Evolutionary conservation across 2,797 vertebrate species (phyloP), one percentile per base, ranked within the genome.

Genomic region (Arremon brunneinucha): DNA sequence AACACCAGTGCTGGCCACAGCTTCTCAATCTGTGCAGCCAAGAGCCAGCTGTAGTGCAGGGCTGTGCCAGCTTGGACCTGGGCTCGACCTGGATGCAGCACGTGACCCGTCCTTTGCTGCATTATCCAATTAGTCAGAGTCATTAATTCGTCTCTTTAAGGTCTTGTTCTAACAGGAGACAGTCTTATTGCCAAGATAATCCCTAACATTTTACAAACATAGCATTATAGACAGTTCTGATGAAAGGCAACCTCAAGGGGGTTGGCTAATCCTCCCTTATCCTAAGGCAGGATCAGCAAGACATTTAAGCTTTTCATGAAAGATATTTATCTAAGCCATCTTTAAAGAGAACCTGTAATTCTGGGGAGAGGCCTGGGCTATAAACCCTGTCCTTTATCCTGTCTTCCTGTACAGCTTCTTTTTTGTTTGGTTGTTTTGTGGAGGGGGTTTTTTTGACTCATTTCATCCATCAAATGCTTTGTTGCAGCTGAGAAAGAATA

Each of bases 101-200:
- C 27, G 3, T 63, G 59, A 82, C 52, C 72, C 44, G 1, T 52
- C 46, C 80, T 90, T 79, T 76, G 77, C 92, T 93, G 24, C 30
- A 49, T 88, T 94, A 93, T 88, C 94, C 89, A 86, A 89, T 96
- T 94, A 95, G 87, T 84, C 79, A 41, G 79, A 90, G 77, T 71
- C 80, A 60, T 94, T 95, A 96, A 94, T 94, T 96, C 1, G 0
- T 89, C 85, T 95, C 80, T 96, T 96, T 92, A 94, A 95, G 80
- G 80, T 75, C 91, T 95, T 94, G 95, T 95, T 96, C 70, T 86
- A 96, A 91, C 65, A 95, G 91, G 63, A 96, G 95, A 76, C 80
- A 69, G 80, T 59, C 85, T 95, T 94, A 91, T 55, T 96, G 93
- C 95, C 70, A 64, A 49, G 77, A 86, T 95, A 96, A 95, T 93